These are phyloP conservation scores for Chirona hameri DNA, from an alignment of 2,888 invertebrate genomes.

Conservation along the genomic window DNA sequence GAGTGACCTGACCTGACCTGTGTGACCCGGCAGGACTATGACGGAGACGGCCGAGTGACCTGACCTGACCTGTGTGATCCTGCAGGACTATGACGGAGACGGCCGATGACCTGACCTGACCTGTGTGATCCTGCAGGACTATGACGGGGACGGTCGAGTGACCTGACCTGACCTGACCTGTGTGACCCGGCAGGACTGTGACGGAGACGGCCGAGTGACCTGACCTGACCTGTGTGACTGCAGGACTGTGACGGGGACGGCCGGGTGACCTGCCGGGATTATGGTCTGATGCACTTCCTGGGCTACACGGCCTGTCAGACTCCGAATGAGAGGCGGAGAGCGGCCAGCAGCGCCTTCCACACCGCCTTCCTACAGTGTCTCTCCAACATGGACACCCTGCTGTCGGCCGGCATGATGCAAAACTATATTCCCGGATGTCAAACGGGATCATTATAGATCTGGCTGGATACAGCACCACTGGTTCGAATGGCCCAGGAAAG, in stretches of 20 bases:
- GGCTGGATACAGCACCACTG: too few species aligned
- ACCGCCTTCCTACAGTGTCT: not conserved
- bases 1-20: too few species aligned
- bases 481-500: too few species aligned
- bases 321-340: not conserved
- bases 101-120: too few species aligned
- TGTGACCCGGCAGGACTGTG: not conserved
- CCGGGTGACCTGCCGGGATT: not conserved
- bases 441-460: not conserved
- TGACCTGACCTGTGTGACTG: too few species aligned
- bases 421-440: not conserved
- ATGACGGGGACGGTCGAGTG: not conserved
- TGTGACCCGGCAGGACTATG: too few species aligned
- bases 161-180: not conserved
- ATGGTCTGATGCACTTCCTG: not conserved
- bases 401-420: not conserved
- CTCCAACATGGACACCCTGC: not conserved
- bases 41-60: too few species aligned
- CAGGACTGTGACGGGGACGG: conserved; percentile 3
- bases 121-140: not conserved
- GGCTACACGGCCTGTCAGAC: not conserved
- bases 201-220: too few species aligned
- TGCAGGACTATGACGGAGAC: too few species aligned
- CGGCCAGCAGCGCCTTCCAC: not conserved
- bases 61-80: too few species aligned